Evolutionary conservation across 2,113 vertebrate species (phyloP).

Genomic region (Pelmatolapia mariae): DNA sequence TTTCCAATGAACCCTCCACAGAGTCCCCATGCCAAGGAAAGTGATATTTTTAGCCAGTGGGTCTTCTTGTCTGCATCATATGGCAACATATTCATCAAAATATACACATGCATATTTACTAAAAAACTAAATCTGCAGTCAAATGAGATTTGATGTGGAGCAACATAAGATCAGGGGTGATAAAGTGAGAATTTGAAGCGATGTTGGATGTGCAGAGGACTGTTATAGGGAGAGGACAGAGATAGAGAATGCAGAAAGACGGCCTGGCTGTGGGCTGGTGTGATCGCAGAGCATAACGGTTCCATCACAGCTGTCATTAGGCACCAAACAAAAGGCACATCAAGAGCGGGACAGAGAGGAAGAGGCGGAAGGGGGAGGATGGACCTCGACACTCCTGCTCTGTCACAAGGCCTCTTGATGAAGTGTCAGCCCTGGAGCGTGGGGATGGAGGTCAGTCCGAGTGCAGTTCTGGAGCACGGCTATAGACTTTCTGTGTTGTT

Average conservation of each 20-base stretch:
- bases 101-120: conserved; percentile 4
- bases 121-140: not conserved
- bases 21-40: conserved; percentile 63
- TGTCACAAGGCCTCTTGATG: conserved; percentile 40
- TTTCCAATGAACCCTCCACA: conserved; percentile 73
- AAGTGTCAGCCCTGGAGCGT: conserved; percentile 39
- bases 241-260: not conserved
- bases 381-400: conserved; percentile 32
- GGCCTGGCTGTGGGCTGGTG: conserved; percentile 32
- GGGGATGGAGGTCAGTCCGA: conserved; percentile 9
- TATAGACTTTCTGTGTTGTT: not conserved
- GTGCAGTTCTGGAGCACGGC: not conserved
- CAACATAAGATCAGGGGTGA: conserved; percentile 8
- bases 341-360: conserved; percentile 30
- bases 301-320: conserved; percentile 71
- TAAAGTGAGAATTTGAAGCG: not conserved
- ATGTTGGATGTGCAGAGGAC: conserved; percentile 10
- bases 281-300: conserved; percentile 68
- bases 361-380: not conserved
- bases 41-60: conserved; percentile 52
- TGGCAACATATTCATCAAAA: conserved; percentile 4
- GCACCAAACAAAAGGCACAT: conserved; percentile 57
- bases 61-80: conserved; percentile 22
- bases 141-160: conserved; percentile 13
- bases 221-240: not conserved